These are phyloP conservation scores for Chymomyza procnemis DNA, from an alignment of 2,888 invertebrate genomes.

Conservation along the genomic window DNA sequence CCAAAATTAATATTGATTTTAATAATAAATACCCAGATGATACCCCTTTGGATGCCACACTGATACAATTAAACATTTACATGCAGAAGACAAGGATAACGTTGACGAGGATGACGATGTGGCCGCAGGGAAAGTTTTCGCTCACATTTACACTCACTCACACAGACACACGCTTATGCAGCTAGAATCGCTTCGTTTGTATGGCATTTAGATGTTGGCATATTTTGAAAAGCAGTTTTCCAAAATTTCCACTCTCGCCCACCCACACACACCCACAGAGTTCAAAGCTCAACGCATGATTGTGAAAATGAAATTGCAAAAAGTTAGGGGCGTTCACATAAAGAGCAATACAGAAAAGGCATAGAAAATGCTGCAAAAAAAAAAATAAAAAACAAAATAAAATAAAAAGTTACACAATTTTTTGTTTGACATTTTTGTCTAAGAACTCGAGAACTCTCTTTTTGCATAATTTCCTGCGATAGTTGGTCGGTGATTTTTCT, in stretches of 20 bases:
- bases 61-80: not conserved
- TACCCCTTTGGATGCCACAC: too few relatives aligned
- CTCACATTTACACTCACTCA: not conserved
- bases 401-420: slow-evolving; percentile 51
- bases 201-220: slow-evolving; percentile 48
- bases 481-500: slow-evolving; percentile 13
- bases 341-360: not conserved
- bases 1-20: too few relatives aligned
- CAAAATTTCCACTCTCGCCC: slow-evolving; percentile 45
- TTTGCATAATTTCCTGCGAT: slow-evolving; percentile 58
- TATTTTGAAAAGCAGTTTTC: slow-evolving; percentile 65
- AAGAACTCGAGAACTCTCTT: slow-evolving; percentile 11
- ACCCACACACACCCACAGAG: slow-evolving; percentile 41
- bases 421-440: slow-evolving; percentile 8
- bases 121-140: slow-evolving; percentile 54
- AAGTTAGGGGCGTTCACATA: slow-evolving; percentile 50
- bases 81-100: not conserved
- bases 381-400: not conserved
- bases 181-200: slow-evolving; percentile 15
- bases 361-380: too few relatives aligned
- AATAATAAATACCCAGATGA: too few relatives aligned
- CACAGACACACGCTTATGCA: slow-evolving; percentile 8
- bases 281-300: slow-evolving; percentile 75
- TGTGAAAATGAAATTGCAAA: slow-evolving; percentile 74
- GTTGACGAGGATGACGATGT: slow-evolving; percentile 39